A percentile compares a stretch with the other conserved stretches of the same genome.
phyloP scores from a whole-genome alignment of 1,140 invertebrate species.

The Eufriesea mexicana region DNA sequence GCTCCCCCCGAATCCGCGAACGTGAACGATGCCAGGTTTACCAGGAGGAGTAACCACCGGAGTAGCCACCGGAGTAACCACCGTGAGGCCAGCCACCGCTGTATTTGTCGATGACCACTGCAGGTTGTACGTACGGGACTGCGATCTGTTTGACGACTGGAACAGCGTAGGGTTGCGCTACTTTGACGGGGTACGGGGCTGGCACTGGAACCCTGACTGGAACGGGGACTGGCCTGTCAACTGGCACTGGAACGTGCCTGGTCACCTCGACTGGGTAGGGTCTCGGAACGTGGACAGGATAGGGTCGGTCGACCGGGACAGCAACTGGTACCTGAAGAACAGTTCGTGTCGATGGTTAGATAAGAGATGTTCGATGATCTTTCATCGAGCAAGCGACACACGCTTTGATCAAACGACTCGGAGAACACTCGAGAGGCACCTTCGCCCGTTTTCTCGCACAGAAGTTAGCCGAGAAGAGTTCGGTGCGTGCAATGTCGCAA shows the following conservation, averaged over 20 bases:
- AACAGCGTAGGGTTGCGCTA: constrained; percentile 71
- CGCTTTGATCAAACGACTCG: too few relatives aligned
- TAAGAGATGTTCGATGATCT: not conserved
- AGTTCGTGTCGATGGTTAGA: not conserved
- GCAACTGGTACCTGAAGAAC: constrained; percentile 70
- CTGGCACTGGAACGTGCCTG: constrained; percentile 73
- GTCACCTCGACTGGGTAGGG: constrained; percentile 75
- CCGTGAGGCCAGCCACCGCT: constrained; percentile 15
- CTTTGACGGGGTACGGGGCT: constrained; percentile 73
- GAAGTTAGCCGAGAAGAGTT: too few relatives aligned
- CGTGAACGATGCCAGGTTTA: not conserved
- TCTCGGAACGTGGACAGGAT: constrained; percentile 70
- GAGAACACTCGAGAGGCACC: too few relatives aligned
- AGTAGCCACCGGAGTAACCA: constrained; percentile 28
- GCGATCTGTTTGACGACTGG: constrained; percentile 73
- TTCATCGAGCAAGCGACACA: not conserved
- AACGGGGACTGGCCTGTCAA: constrained; percentile 74
- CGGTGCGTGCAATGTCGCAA: not conserved
- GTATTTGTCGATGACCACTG: constrained; percentile 47
- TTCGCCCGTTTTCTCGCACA: too few relatives aligned
- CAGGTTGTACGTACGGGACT: constrained; percentile 53
- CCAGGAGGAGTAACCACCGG: constrained; percentile 4
- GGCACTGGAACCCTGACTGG: constrained; percentile 74
- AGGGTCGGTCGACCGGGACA: constrained; percentile 74
- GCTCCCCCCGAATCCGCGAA: not conserved